phyloP scores from a whole-genome alignment of 1,140 invertebrate species.

The Lepidurus couesii region DNA sequence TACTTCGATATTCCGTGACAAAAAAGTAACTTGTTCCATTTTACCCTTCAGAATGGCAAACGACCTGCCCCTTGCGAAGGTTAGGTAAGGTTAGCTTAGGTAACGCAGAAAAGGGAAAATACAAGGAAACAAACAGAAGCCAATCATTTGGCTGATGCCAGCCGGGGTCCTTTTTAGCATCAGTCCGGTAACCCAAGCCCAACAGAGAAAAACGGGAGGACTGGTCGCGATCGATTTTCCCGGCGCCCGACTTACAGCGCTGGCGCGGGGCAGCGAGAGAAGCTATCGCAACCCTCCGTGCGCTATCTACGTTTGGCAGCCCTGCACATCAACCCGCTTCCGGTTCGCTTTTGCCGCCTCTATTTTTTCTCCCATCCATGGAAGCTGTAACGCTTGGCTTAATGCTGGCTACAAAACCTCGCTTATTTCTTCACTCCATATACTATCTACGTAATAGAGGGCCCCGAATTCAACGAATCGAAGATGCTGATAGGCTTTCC shows the following conservation, averaged over 20 bases:
- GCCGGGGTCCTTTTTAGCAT: background rate
- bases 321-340: background rate
- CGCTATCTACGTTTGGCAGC: background rate
- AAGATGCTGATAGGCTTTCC: background rate
- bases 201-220: background rate
- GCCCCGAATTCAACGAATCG: background rate
- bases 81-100: no score
- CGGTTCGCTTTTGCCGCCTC: conserved; percentile 14
- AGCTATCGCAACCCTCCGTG: background rate
- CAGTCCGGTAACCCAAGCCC: background rate
- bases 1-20: no score
- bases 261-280: background rate
- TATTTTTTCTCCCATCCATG: background rate
- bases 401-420: background rate
- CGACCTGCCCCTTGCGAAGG: no score
- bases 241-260: background rate
- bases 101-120: background rate
- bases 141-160: background rate
- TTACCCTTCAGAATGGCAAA: no score
- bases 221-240: background rate
- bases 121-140: background rate
- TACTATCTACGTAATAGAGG: background rate
- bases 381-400: conserved; percentile 13
- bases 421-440: background rate
- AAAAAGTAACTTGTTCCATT: no score